Percentiles rank a stretch among this genome's conserved stretches.
Evolutionary conservation across 2,113 vertebrate species (phyloP).

Genomic region (Oryzias javanicus): DNA sequence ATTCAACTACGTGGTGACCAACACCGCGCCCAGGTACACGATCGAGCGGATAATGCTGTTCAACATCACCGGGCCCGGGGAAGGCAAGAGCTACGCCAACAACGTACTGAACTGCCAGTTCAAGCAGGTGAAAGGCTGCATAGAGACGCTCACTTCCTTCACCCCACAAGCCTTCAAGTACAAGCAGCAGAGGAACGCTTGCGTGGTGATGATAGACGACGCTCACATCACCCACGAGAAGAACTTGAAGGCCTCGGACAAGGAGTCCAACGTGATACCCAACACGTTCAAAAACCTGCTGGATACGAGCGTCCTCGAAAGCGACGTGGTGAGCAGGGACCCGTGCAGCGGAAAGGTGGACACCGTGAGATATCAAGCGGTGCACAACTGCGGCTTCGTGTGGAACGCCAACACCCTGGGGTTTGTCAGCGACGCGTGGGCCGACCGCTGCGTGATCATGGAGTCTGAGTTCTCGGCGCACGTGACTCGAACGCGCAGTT

Average conservation of each 20-base stretch:
- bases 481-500: not conserved
- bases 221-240: slow-evolving; percentile 27
- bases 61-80: slow-evolving; percentile 15
- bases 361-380: not conserved
- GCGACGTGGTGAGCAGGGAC: slow-evolving; percentile 14
- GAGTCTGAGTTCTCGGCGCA: not conserved
- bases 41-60: slow-evolving; percentile 24
- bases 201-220: slow-evolving; percentile 25
- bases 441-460: slow-evolving; percentile 21
- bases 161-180: slow-evolving; percentile 26
- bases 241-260: not conserved
- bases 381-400: slow-evolving; percentile 27
- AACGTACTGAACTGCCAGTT: slow-evolving; percentile 12
- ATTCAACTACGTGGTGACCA: slow-evolving; percentile 1
- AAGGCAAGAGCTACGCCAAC: slow-evolving; percentile 23
- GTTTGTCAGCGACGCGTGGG: slow-evolving; percentile 21
- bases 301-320: slow-evolving; percentile 23
- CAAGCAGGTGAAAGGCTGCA: not conserved
- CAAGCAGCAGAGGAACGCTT: slow-evolving; percentile 6
- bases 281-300: slow-evolving; percentile 29
- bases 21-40: slow-evolving; percentile 22
- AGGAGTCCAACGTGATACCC: slow-evolving; percentile 17
- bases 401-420: slow-evolving; percentile 29
- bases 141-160: slow-evolving; percentile 19
- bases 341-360: not conserved